These are phyloP conservation scores for Luehdorfia chinensis DNA, from an alignment of 1,140 invertebrate genomes.

Conservation along the genomic window DNA sequence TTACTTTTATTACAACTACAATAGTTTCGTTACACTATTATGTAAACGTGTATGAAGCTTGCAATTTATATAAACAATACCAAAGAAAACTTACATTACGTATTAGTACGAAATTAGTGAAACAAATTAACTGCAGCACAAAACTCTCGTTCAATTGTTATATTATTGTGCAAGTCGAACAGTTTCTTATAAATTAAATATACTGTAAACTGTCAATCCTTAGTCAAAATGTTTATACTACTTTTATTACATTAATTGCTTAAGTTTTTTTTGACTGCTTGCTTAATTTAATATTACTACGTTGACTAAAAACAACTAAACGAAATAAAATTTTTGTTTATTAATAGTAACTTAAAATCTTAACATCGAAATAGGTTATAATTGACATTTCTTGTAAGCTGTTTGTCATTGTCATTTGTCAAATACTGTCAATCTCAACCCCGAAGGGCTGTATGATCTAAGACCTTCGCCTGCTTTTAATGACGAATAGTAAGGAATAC, in stretches of 20 bases:
- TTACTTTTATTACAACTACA: neutral
- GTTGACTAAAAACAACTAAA: neutral
- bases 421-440: neutral
- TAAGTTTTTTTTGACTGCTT: too few relatives aligned
- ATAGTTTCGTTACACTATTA: slow-evolving; percentile 5
- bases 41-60: slow-evolving; percentile 7
- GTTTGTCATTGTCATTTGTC: slow-evolving; percentile 11
- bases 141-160: too few relatives aligned
- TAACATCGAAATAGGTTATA: slow-evolving; percentile 13
- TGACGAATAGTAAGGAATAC: too few relatives aligned
- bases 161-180: too few relatives aligned
- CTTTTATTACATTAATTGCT: too few relatives aligned
- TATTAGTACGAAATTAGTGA: neutral
- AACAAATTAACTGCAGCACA: neutral
- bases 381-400: slow-evolving; percentile 8
- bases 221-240: too few relatives aligned
- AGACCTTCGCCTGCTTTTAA: too few relatives aligned
- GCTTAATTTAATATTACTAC: too few relatives aligned
- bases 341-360: neutral
- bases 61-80: neutral
- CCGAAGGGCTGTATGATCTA: too few relatives aligned
- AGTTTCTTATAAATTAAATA: too few relatives aligned
- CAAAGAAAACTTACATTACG: neutral
- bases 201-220: too few relatives aligned
- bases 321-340: slow-evolving; percentile 13